Evolutionary conservation across 1,140 invertebrate genomes (phyloP), one percentile per base, ranked within the genome.

Genomic region (Drosophila sechellia): DNA sequence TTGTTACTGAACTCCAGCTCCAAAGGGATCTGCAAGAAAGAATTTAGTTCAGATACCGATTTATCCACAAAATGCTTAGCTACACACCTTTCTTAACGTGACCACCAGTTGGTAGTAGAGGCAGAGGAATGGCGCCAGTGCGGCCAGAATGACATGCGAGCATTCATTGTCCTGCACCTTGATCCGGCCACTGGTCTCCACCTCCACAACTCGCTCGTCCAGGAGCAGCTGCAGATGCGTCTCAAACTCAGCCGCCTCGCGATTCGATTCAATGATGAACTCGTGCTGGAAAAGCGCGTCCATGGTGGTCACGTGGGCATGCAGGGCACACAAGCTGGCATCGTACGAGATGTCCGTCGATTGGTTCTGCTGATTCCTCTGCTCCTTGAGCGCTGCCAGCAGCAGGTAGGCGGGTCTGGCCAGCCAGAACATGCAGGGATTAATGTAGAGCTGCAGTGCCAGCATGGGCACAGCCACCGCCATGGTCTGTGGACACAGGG

Each of bases 401-500:
- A 93, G 92, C n/a, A 95, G 81, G 37, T 96, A 92, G 0, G 95
- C 94, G 2, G 94, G 93, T 61, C 95, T 93, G 12, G 94, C 92
- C 12, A 96, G 71, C 92, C 95, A 95, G 79, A 95, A 95, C 46
- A 96, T 92, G 31, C 94, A 93, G 2, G 95, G 95, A 93, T 97
- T 96, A 12, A 95, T 93, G 85, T 97, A 96, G 64, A 96, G 92
- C 78, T 96, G 94, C 31, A 96, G 79, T 79, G 95, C 95, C 39
- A 96, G 93, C 42, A 95, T 93, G 1, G 96, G 94, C 20, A 96
- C 93, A 0, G 95, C 94, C 53, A 94, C 93, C 48, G 92, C 93
- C 94, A 96, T 95, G 4, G 95, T 96, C 64, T 94, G 90, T 4
- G 95, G 93, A 39, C 93, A 93, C 5, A 97, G 79, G 4, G 92